Base-by-base conservation (phyloP, 2,113 vertebrate genomes). In the Aspiorhynchus laticeps region DNA sequence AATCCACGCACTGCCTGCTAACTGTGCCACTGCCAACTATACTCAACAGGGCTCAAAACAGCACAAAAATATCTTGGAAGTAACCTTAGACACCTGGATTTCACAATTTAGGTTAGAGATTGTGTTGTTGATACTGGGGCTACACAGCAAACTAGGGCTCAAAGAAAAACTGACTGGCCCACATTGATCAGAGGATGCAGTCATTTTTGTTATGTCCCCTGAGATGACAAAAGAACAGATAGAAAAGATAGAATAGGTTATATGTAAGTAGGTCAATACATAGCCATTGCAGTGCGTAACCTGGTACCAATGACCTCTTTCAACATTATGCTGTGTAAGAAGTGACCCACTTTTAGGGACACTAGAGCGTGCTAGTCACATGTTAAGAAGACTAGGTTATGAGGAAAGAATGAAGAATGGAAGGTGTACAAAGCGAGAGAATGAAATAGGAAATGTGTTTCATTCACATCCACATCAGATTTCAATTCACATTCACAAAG, bases 241-340 rank as follows among this genome's bases (percentile, higher is more conserved):
- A 69, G 46, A 78, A 78, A 78, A 78, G 26, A 26, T 41, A 80
- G 53, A 61, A 80, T 41, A 74, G 82, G 31, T 84, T 74, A 28
- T 81, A 21, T 84, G 43, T 41, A 74, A 74, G 82, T 84, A 33
- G 82, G 82, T 84, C 82, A 84, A 53, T 59, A 74, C 69, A 41
- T 26, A 51, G 67, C 67, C 21, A 19, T 7, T 33, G 4, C 3
- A 1, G 26, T 56, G 12, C 48, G 41, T 74, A 84, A 84, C 67
- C 46, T 41, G 33, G 65, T 11, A 36, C 48, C 33, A 53, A 69
- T 84, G 69, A 74, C 82, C 82, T 84, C 67, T 36, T 83, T 83
- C 43, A 73, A 31, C 9, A 36, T 48, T 71, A 31, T 14, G 28
- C 63, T 67, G 63, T 51, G 33, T 41, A 74, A 74, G 31, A 84